Percentiles rank a stretch among this genome's conserved stretches.
phyloP scores from a whole-genome alignment of 2,113 vertebrate species.

The Corythoichthys haematopterus region DNA sequence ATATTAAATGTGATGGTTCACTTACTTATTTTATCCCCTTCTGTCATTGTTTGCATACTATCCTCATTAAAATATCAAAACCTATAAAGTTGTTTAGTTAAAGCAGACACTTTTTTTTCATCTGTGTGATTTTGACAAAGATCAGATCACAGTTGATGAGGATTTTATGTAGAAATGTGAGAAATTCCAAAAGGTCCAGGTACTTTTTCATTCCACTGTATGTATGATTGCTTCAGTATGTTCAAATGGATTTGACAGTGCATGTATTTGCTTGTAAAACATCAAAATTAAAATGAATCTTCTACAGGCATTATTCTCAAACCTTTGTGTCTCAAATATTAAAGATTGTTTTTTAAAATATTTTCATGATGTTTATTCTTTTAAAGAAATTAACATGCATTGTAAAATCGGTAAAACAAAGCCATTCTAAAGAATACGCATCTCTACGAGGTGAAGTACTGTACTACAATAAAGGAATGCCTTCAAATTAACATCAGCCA shows the following conservation, averaged over 20 bases:
- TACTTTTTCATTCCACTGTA: no score
- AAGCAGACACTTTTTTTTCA: no score
- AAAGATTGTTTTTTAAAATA: not conserved
- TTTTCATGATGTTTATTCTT: not conserved
- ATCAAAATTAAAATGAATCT: not conserved
- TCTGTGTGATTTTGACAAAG: no score
- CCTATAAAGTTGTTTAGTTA: no score
- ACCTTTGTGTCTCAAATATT: not conserved
- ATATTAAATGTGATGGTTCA: no score
- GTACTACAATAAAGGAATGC: conserved; percentile 12
- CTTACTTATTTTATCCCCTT: no score
- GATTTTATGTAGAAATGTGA: no score
- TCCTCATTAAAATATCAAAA: no score
- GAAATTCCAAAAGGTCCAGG: no score
- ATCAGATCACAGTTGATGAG: no score
- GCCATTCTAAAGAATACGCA: not conserved
- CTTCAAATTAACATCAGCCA: conserved; percentile 34
- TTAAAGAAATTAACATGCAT: not conserved
- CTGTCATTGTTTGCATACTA: no score
- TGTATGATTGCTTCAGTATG: not conserved
- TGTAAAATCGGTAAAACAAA: not conserved
- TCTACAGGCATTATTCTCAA: not conserved
- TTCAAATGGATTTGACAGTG: not conserved
- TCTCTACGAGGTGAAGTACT: conserved; percentile 2
- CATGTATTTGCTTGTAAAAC: not conserved